Evolutionary conservation across 2,888 invertebrate genomes (phyloP).

Genomic region (Pogonocherus hispidulus): DNA sequence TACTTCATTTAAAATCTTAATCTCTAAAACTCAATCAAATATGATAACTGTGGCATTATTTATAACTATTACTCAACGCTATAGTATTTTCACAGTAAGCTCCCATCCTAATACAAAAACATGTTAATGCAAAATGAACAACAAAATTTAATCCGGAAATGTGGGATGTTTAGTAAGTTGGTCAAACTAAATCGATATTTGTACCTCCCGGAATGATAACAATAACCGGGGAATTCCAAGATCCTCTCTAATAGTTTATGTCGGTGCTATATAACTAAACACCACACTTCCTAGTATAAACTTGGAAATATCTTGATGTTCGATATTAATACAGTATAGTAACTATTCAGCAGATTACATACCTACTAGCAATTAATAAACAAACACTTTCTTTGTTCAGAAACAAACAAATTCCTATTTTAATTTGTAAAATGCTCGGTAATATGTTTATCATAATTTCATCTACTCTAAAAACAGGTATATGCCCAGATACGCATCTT

Average conservation of each 20-base stretch:
- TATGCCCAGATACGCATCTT: too few relatives aligned
- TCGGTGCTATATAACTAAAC: background rate
- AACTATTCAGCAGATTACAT: background rate
- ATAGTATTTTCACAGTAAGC: too few relatives aligned
- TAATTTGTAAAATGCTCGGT: too few relatives aligned
- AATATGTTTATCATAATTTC: too few relatives aligned
- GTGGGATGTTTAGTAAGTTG: background rate
- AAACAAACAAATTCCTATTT: background rate
- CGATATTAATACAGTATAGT: background rate
- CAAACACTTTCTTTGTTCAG: background rate
- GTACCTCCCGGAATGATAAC: background rate
- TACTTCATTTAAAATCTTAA: too few relatives aligned
- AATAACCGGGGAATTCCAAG: background rate
- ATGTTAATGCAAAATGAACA: background rate
- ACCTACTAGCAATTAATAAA: background rate
- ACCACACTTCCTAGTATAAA: background rate
- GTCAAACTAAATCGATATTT: background rate
- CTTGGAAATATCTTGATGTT: background rate
- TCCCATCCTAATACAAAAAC: too few relatives aligned
- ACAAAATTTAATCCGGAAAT: background rate
- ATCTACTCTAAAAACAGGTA: too few relatives aligned
- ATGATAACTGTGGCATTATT: too few relatives aligned
- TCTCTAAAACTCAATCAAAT: too few relatives aligned
- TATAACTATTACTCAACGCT: too few relatives aligned
- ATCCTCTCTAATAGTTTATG: background rate